A percentile compares a stretch with the other conserved stretches of the same genome.
Evolutionary conservation across 2,888 invertebrate genomes (phyloP).

Genomic region (Cyaniris semiargus): DNA sequence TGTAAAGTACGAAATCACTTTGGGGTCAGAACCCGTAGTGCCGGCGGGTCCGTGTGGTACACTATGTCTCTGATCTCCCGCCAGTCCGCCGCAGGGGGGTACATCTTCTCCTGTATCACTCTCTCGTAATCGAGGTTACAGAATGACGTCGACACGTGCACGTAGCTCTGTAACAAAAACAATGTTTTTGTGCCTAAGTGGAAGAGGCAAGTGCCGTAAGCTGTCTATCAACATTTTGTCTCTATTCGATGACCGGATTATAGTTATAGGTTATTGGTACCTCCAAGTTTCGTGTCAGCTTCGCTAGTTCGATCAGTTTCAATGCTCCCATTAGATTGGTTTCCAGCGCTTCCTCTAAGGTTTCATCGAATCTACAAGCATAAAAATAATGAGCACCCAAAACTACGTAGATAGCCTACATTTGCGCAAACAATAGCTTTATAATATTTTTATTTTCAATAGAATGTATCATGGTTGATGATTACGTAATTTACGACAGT

Average conservation of each 20-base stretch:
- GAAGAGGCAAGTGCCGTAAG: too few species aligned
- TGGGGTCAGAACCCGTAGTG: background rate
- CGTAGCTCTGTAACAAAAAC: background rate
- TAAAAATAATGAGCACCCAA: background rate
- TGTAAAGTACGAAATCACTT: background rate
- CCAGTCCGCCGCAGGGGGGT: constrained; percentile 11
- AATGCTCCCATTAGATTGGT: background rate
- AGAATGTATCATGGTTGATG: too few species aligned
- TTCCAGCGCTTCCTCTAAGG: constrained; percentile 2
- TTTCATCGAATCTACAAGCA: background rate
- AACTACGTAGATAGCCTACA: background rate
- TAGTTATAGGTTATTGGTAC: background rate
- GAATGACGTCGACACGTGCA: background rate
- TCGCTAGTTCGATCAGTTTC: constrained; percentile 11
- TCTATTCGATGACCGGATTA: too few species aligned
- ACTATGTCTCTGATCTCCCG: background rate
- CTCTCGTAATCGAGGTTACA: constrained; percentile 4
- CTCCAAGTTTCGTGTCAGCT: background rate
- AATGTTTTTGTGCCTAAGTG: too few species aligned
- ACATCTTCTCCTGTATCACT: constrained; percentile 11
- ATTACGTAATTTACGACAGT: too few species aligned
- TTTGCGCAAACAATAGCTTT: too few species aligned
- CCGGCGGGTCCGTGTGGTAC: background rate
- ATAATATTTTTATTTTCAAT: too few species aligned
- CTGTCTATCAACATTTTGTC: too few species aligned